These are phyloP conservation scores for Clusia tigrina DNA, from an alignment of 2,888 invertebrate genomes.

Conservation along the genomic window DNA sequence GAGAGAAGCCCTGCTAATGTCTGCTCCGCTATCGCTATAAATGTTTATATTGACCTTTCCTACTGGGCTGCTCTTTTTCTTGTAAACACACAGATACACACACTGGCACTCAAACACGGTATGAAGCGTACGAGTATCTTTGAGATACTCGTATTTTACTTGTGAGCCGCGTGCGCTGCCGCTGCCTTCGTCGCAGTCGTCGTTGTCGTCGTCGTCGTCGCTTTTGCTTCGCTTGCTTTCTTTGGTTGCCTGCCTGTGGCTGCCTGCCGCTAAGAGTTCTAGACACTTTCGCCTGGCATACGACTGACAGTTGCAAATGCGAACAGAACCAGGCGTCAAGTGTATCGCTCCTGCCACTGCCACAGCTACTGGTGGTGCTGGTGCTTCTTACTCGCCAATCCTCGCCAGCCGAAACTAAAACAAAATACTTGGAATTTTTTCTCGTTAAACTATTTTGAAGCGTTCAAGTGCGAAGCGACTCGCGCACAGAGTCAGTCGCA, in stretches of 20 bases:
- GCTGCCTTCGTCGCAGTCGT: constrained; percentile 20
- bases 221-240: constrained; percentile 14
- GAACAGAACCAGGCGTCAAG: constrained; percentile 21
- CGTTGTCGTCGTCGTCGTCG: not conserved
- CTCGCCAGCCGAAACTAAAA: constrained; percentile 18
- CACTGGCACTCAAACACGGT: constrained; percentile 9
- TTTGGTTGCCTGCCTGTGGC: no score
- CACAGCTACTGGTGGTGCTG: no score
- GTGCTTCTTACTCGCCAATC: constrained; percentile 41
- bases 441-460: not conserved
- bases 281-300: constrained; percentile 54
- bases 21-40: no score
- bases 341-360: constrained; percentile 49
- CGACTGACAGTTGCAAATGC: constrained; percentile 47
- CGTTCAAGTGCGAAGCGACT: not conserved
- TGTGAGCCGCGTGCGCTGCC: constrained; percentile 7
- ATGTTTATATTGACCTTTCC: no score
- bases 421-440: constrained; percentile 9
- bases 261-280: constrained; percentile 55
- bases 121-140: not conserved
- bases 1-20: no score
- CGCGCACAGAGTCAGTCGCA: not conserved
- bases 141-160: not conserved
- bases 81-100: constrained; percentile 20
- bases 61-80: constrained; percentile 29